Conservation (phyloP, 2,888 invertebrate species). For the Salticus scenicus region DNA sequence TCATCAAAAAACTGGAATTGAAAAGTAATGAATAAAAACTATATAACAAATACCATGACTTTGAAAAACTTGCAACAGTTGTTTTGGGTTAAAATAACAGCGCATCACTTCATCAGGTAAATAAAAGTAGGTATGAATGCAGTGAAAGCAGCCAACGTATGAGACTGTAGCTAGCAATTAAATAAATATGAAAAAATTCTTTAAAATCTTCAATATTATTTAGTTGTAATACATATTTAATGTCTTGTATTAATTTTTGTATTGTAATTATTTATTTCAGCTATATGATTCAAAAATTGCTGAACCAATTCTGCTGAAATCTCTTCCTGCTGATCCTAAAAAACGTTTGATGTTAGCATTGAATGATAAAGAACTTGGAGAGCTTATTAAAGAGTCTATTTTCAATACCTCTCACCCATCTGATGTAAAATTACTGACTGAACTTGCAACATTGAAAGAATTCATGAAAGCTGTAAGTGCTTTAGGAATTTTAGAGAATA, state of each 20-base stretch:
- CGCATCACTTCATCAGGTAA: too few species aligned
- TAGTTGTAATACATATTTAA: too few species aligned
- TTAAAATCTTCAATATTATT: neutral
- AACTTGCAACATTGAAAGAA: conserved; percentile 71
- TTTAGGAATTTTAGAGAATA: too few species aligned
- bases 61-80: too few species aligned
- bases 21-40: too few species aligned
- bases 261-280: conserved; percentile 59
- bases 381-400: conserved; percentile 62
- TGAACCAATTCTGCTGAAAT: conserved; percentile 69
- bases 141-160: too few species aligned
- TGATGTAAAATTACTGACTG: conserved; percentile 71
- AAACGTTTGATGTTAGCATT: conserved; percentile 60
- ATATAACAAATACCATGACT: too few species aligned
- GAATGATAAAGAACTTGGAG: conserved; percentile 48
- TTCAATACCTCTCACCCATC: conserved; percentile 66
- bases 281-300: conserved; percentile 71
- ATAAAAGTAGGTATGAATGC: too few species aligned
- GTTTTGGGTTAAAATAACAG: too few species aligned
- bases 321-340: conserved; percentile 63
- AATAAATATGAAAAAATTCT: neutral
- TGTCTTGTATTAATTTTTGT: conserved; percentile 7
- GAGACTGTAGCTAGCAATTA: too few species aligned
- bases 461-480: conserved; percentile 71
- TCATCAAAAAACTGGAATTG: too few species aligned